phyloP scores from a whole-genome alignment of 2,888 invertebrate genomes.

The Nasonia oneida region DNA sequence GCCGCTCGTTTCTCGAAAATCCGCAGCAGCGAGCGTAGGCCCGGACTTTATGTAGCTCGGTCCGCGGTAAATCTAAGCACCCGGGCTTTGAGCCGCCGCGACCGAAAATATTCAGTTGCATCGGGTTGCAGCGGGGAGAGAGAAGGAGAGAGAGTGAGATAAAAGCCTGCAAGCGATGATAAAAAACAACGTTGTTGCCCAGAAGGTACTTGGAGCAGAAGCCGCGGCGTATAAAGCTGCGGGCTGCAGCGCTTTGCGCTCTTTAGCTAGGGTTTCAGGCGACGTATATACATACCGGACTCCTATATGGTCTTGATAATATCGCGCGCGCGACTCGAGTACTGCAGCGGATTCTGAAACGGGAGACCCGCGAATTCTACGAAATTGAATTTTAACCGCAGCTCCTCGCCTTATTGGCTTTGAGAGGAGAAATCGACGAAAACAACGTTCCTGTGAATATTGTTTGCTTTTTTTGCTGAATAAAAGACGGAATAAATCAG shows the following conservation, averaged over 20 bases:
- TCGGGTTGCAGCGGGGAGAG: conserved; percentile 58
- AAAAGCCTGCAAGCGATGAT: conserved; percentile 60
- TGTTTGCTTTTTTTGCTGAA: not conserved
- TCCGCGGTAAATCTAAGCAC: conserved; percentile 70
- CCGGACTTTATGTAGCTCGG: conserved; percentile 69
- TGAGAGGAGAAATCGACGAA: not conserved
- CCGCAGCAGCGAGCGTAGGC: conserved; percentile 59
- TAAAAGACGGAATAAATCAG: conserved; percentile 16
- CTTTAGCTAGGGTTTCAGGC: conserved; percentile 39
- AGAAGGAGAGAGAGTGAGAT: conserved; percentile 45
- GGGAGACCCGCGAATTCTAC: conserved; percentile 28
- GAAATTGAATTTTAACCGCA: conserved; percentile 28
- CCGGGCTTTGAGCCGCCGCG: conserved; percentile 64
- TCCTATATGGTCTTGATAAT: conserved; percentile 43
- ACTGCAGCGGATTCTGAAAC: conserved; percentile 32
- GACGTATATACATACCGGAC: not conserved
- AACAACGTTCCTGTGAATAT: not conserved
- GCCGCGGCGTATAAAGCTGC: conserved; percentile 10
- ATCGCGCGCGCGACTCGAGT: conserved; percentile 26
- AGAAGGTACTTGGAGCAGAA: not conserved
- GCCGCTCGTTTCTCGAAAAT: conserved; percentile 54
- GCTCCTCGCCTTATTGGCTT: not conserved
- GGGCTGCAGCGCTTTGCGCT: conserved; percentile 23
- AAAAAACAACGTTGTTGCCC: conserved; percentile 58
- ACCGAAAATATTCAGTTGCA: conserved; percentile 70